Conservation (phyloP, 2,113 vertebrate genomes). For the Cebidichthys violaceus region DNA sequence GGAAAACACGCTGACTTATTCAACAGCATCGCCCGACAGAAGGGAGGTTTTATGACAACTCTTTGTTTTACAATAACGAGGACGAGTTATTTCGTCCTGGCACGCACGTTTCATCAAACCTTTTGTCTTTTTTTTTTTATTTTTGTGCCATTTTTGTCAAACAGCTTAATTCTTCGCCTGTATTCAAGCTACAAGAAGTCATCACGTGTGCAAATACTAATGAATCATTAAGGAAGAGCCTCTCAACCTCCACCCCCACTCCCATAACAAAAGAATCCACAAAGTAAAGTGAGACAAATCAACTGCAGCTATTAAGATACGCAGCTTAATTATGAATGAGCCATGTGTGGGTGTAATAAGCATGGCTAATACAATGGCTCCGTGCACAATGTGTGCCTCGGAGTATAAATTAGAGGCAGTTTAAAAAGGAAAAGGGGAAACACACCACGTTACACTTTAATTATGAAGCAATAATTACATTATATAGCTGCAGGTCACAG, state of each 20-base stretch:
- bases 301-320: slow-evolving; percentile 67
- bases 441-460: slow-evolving; percentile 51
- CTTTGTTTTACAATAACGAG: background rate
- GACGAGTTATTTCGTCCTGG: slow-evolving; percentile 12
- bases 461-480: slow-evolving; percentile 49
- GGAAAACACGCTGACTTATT: slow-evolving; percentile 48
- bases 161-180: slow-evolving; percentile 14
- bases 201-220: slow-evolving; percentile 23
- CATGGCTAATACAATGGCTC: slow-evolving; percentile 56
- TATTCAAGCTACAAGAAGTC: slow-evolving; percentile 7
- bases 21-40: slow-evolving; percentile 10
- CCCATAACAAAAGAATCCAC: slow-evolving; percentile 22
- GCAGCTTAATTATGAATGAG: slow-evolving; percentile 74
- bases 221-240: slow-evolving; percentile 22
- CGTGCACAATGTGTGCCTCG: slow-evolving; percentile 42
- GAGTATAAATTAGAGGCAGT: slow-evolving; percentile 58
- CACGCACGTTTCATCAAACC: background rate
- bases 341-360: slow-evolving; percentile 61
- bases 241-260: slow-evolving; percentile 12
- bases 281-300: slow-evolving; percentile 56
- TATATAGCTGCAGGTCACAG: slow-evolving; percentile 41
- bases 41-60: slow-evolving; percentile 1
- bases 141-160: background rate
- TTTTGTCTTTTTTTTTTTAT: background rate
- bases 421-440: slow-evolving; percentile 43